phyloP scores from a whole-genome alignment of 2,888 invertebrate genomes.

The Cerastoderma edule region DNA sequence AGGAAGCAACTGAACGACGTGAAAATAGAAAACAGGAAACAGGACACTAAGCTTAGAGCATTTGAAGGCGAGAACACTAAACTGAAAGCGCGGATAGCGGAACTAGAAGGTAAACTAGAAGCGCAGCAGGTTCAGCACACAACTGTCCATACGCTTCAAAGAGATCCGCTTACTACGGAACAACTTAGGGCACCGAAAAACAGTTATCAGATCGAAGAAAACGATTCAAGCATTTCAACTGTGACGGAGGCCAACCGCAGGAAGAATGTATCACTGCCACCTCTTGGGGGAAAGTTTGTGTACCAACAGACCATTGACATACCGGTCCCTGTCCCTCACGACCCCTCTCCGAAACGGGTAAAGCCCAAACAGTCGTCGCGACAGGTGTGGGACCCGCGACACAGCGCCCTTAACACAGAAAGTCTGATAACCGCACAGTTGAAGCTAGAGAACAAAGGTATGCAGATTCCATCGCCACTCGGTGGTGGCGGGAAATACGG shows the following conservation, averaged over 20 bases:
- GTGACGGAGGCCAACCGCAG: not conserved
- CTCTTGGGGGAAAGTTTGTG: conserved; percentile 44
- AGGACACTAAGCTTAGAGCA: conserved; percentile 65
- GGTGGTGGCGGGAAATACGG: conserved; percentile 31
- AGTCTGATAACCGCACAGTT: conserved; percentile 64
- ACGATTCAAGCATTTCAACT: not conserved
- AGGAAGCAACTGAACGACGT: conserved; percentile 72
- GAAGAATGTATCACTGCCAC: conserved; percentile 47
- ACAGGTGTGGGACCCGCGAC: conserved; percentile 27
- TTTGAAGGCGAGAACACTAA: conserved; percentile 66
- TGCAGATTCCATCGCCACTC: conserved; percentile 24
- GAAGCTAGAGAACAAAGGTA: conserved; percentile 54
- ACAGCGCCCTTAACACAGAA: conserved; percentile 43
- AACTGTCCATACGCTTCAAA: conserved; percentile 15
- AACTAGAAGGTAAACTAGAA: conserved; percentile 55
- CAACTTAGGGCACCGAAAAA: not conserved
- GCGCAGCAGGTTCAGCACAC: conserved; percentile 29
- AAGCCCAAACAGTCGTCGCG: conserved; percentile 24
- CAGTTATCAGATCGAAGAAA: conserved; percentile 5
- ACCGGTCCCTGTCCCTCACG: conserved; percentile 6
- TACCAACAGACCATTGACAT: conserved; percentile 18
- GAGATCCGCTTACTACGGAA: not conserved
- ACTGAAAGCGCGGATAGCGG: conserved; percentile 58
- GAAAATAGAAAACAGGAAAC: conserved; percentile 65
- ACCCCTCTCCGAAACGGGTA: conserved; percentile 14